Conservation (phyloP, 2,888 invertebrate genomes). For the Lithosia quadra region DNA sequence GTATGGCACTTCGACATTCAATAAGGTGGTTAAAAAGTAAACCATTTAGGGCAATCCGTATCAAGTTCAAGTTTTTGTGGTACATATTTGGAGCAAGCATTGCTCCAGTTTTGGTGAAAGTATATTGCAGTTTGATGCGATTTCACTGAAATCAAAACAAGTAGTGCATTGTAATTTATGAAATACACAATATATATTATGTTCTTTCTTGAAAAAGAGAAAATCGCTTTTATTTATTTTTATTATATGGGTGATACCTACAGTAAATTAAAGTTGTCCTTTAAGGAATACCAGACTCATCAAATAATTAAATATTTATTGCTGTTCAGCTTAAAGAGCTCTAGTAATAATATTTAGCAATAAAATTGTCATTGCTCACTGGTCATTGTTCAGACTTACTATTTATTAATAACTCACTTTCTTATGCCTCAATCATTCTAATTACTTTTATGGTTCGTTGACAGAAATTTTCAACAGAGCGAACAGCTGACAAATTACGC, state of each 20-base stretch:
- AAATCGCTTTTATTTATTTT: not conserved
- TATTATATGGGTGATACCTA: not conserved
- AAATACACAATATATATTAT: not conserved
- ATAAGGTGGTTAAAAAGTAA: not conserved
- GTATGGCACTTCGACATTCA: not conserved
- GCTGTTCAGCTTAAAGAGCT: too few relatives aligned
- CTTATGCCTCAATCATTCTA: too few relatives aligned
- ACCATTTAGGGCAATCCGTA: not conserved
- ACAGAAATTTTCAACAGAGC: too few relatives aligned
- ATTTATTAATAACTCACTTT: too few relatives aligned
- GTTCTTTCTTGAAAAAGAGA: not conserved
- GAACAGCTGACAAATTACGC: too few relatives aligned
- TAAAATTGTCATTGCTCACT: too few relatives aligned
- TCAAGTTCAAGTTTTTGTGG: not conserved
- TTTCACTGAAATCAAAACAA: slow-evolving; percentile 13
- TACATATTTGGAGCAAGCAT: not conserved
- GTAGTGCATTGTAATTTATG: not conserved
- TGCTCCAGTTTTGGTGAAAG: slow-evolving; percentile 14
- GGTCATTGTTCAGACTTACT: too few relatives aligned
- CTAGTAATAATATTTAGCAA: too few relatives aligned
- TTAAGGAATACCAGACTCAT: too few relatives aligned
- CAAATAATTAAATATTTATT: too few relatives aligned
- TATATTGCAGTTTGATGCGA: slow-evolving; percentile 13
- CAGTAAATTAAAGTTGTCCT: too few relatives aligned
- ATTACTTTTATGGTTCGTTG: too few relatives aligned